These are phyloP conservation scores for Heterochromis multidens DNA, from an alignment of 2,113 vertebrate genomes.

Conservation along the genomic window DNA sequence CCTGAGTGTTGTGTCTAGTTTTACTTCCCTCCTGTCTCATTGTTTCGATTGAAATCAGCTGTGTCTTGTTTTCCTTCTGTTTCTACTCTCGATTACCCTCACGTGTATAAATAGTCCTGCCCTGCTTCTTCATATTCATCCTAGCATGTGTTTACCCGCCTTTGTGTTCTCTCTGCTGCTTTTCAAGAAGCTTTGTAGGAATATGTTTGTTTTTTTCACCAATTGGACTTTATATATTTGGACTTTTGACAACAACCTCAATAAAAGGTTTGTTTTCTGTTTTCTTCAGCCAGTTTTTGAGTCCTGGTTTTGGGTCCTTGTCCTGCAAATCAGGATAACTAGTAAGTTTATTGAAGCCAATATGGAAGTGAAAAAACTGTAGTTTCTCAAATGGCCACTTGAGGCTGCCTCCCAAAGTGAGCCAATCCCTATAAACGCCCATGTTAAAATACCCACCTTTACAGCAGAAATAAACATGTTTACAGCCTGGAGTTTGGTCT, in stretches of 20 bases:
- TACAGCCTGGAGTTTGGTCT: not conserved
- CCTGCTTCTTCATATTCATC: not conserved
- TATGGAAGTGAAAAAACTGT: not conserved
- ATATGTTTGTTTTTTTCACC: not conserved
- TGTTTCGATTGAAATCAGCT: not conserved
- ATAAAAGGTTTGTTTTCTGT: too few species aligned
- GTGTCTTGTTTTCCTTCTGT: not conserved
- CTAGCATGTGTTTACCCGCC: not conserved
- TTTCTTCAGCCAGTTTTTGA: too few species aligned
- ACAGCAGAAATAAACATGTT: not conserved
- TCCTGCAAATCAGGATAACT: too few species aligned
- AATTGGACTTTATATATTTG: too few species aligned
- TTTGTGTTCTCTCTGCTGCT: not conserved
- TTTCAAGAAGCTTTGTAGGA: not conserved
- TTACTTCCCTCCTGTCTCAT: not conserved
- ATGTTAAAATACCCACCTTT: not conserved
- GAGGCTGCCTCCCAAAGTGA: not conserved
- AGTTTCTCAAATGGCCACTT: not conserved
- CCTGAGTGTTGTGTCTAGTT: not conserved
- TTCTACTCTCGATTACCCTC: not conserved
- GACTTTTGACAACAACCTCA: too few species aligned
- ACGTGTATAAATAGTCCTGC: not conserved
- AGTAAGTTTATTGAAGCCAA: not conserved
- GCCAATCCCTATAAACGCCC: not conserved
- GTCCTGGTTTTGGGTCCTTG: too few species aligned